Conservation (phyloP, 2,797 vertebrate genomes). For the Platyrinchus mystaceus region DNA sequence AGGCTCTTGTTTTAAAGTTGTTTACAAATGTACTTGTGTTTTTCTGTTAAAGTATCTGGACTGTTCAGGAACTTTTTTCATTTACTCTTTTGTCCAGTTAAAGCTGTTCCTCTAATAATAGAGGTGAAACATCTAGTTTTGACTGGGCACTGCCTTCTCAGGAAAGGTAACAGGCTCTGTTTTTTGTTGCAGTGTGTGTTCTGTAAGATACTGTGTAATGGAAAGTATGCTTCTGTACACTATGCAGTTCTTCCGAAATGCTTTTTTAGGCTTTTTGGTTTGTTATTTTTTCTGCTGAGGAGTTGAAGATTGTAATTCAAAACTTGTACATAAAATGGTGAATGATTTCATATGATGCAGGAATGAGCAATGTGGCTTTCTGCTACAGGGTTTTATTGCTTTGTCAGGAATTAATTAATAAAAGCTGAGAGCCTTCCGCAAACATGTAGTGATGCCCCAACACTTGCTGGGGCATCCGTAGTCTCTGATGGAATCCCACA, state of each 20-base stretch:
- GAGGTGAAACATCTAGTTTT: conserved; percentile 14
- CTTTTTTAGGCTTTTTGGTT: conserved; percentile 40
- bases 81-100: conserved; percentile 36
- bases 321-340: conserved; percentile 74
- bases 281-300: conserved; percentile 63
- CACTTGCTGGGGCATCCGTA: not conserved
- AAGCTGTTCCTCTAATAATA: conserved; percentile 16
- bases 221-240: conserved; percentile 63
- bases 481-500: conserved; percentile 1
- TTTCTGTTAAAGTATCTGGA: conserved; percentile 53
- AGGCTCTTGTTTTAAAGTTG: conserved; percentile 47
- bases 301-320: conserved; percentile 72
- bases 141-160: conserved; percentile 19
- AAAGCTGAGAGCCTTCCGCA: conserved; percentile 46
- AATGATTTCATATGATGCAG: conserved; percentile 74
- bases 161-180: conserved; percentile 37
- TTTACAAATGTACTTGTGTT: conserved; percentile 60
- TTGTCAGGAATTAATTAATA: conserved; percentile 45
- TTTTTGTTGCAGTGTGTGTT: conserved; percentile 60
- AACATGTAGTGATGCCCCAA: not conserved
- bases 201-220: conserved; percentile 67
- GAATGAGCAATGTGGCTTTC: conserved; percentile 57
- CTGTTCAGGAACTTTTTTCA: conserved; percentile 12
- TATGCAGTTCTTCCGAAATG: conserved; percentile 58
- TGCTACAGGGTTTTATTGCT: not conserved